Evolutionary conservation across 2,888 invertebrate species (phyloP).

Genomic region (Augiades crinisus): DNA sequence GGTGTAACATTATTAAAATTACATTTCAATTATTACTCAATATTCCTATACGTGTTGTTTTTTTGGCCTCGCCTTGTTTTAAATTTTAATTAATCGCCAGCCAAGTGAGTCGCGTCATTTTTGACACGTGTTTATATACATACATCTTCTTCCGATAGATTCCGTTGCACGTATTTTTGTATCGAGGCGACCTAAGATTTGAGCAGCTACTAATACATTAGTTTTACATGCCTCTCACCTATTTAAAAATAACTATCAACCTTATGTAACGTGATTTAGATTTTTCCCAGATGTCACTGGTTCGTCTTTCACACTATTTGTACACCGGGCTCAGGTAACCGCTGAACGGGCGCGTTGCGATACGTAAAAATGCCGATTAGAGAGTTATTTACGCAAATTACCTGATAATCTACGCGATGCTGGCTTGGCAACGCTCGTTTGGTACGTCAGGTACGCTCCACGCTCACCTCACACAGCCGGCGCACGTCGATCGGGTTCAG

Average conservation of each 20-base stretch:
- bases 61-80: too few species aligned
- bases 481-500: constrained; percentile 53
- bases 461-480: constrained; percentile 49
- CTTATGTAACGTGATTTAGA: constrained; percentile 52
- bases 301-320: constrained; percentile 54
- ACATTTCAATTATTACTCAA: too few species aligned
- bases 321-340: constrained; percentile 51
- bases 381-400: constrained; percentile 43
- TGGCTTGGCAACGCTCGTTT: constrained; percentile 59
- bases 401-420: constrained; percentile 50
- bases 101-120: not conserved
- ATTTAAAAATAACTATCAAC: constrained; percentile 65
- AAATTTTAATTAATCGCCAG: not conserved
- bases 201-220: constrained; percentile 41
- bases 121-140: constrained; percentile 17
- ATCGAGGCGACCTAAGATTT: constrained; percentile 39
- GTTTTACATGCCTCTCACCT: constrained; percentile 40
- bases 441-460: constrained; percentile 54
- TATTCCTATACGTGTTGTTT: too few species aligned
- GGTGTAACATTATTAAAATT: too few species aligned
- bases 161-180: constrained; percentile 32
- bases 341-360: constrained; percentile 39
- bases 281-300: constrained; percentile 58
- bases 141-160: constrained; percentile 30
- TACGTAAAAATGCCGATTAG: constrained; percentile 34